phyloP scores from a whole-genome alignment of 2,888 invertebrate genomes.

The Meta bourneti region DNA sequence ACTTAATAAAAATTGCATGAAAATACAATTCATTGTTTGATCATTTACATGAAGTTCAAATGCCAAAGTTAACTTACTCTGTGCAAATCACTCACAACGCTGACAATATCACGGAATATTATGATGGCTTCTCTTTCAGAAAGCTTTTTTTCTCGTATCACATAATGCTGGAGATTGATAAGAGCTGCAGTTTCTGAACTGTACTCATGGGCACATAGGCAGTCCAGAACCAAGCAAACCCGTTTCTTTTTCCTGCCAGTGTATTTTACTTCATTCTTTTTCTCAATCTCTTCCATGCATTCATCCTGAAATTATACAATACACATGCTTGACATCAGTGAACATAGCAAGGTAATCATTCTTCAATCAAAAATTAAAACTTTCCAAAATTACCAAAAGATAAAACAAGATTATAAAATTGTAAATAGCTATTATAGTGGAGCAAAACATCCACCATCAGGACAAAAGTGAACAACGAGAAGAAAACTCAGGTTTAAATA shows the following conservation, averaged over 20 bases:
- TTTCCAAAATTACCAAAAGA: neutral
- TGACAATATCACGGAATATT: constrained; percentile 88
- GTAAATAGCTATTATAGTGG: neutral
- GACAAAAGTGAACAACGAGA: too few species aligned
- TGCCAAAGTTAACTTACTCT: constrained; percentile 82
- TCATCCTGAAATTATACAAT: constrained; percentile 83
- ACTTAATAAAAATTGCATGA: too few species aligned
- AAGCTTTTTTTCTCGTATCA: constrained; percentile 88
- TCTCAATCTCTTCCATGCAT: constrained; percentile 85
- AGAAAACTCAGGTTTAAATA: too few species aligned
- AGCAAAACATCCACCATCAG: neutral
- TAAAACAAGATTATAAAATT: neutral
- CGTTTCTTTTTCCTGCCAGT: constrained; percentile 82
- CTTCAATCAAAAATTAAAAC: neutral
- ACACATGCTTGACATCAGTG: neutral
- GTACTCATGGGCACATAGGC: constrained; percentile 87
- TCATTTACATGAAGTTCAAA: neutral
- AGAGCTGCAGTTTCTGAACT: constrained; percentile 82
- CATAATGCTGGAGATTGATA: constrained; percentile 88
- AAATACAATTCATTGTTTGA: too few species aligned
- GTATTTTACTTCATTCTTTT: constrained; percentile 81
- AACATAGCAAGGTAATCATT: neutral
- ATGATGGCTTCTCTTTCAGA: constrained; percentile 87
- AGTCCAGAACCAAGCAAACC: constrained; percentile 87
- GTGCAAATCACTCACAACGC: constrained; percentile 88